Conservation (phyloP, 2,113 vertebrate genomes). For the Rattus norvegicus region DNA sequence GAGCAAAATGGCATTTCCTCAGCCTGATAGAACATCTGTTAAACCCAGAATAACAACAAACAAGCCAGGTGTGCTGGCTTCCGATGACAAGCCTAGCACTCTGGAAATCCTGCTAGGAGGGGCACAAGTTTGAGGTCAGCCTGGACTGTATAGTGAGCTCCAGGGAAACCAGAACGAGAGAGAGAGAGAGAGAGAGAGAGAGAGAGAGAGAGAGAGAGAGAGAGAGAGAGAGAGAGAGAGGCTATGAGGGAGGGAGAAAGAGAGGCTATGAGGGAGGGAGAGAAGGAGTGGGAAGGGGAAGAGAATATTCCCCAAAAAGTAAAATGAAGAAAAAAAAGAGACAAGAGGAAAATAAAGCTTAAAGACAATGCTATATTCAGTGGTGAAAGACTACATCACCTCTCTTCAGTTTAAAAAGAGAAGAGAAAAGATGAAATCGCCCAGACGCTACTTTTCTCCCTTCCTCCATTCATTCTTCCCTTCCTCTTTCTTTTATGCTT, state of each 20-base stretch:
- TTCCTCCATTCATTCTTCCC: too few relatives aligned
- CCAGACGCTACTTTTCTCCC: not conserved
- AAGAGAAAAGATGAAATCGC: not conserved
- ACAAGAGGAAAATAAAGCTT: not conserved
- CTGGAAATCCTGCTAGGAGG: not conserved
- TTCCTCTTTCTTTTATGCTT: not conserved
- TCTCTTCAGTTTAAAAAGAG: not conserved
- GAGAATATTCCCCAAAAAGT: not conserved
- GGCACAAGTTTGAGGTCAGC: not conserved
- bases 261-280: fast-evolving
- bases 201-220: not conserved
- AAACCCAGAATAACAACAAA: not conserved
- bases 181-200: not conserved
- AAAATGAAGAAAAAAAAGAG: not conserved
- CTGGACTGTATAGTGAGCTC: not conserved
- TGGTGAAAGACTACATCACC: not conserved
- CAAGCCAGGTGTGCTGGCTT: not conserved
- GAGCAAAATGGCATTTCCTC: not conserved
- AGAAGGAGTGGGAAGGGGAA: too few relatives aligned
- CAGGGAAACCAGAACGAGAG: not conserved
- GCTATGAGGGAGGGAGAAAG: too few relatives aligned
- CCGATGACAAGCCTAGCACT: not conserved
- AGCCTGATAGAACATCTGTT: not conserved
- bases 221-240: not conserved
- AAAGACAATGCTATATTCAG: not conserved